phyloP scores from a whole-genome alignment of 2,113 vertebrate genomes.

The Cariama cristata region DNA sequence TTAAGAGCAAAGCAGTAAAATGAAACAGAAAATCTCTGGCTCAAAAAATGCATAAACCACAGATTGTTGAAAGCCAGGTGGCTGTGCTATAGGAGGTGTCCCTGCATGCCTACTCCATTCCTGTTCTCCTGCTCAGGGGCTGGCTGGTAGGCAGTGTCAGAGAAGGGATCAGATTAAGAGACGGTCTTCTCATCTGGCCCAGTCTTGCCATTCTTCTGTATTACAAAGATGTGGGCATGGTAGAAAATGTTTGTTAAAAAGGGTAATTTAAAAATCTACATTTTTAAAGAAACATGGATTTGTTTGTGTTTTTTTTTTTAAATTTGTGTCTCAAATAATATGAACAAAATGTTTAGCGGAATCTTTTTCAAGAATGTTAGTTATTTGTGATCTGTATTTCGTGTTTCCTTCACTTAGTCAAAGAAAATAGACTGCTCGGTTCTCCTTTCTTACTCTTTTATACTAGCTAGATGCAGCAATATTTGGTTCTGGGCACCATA shows the following conservation, averaged over 20 bases:
- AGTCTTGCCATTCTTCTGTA: not conserved
- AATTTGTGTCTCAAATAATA: not conserved
- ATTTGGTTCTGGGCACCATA: not conserved
- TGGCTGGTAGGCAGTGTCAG: not conserved
- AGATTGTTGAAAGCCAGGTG: not conserved
- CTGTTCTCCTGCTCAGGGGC: not conserved
- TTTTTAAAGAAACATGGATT: not conserved
- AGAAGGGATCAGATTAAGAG: not conserved
- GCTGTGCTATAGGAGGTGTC: not conserved
- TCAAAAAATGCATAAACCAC: not conserved
- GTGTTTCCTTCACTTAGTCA: not conserved
- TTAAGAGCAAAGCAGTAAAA: not conserved
- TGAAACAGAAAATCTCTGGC: not conserved
- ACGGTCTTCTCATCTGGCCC: not conserved
- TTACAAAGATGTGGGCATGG: not conserved
- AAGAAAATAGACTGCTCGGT: not conserved
- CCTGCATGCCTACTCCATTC: not conserved
- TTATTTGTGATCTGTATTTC: not conserved
- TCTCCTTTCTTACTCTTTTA: not conserved
- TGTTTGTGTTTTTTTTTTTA: not conserved
- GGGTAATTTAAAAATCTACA: not conserved
- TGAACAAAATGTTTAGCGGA: not conserved
- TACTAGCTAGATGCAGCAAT: not conserved
- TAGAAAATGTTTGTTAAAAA: not conserved
- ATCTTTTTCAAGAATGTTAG: not conserved